Evolutionary conservation across 2,113 vertebrate species (phyloP), one percentile per base, ranked within the genome.

Genomic region (Notothenia rossii): DNA sequence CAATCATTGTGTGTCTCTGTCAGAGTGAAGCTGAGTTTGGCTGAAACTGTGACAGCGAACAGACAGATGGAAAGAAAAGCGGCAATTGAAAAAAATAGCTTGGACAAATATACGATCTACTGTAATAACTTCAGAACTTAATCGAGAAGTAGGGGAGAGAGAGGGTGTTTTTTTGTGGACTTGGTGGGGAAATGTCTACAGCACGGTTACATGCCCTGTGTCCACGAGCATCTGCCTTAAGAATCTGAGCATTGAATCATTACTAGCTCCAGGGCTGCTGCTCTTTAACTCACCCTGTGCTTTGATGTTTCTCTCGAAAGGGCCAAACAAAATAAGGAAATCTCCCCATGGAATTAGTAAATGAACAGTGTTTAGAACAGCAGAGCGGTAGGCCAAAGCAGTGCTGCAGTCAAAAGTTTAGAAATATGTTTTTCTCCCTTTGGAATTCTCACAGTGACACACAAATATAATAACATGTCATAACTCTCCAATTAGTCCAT

Each of bases 241-340:
- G 49, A 88, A 89, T 78, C 61, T 55, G 45, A 81, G 76, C 46
- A 69, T 54, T 90, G 76, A 88, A 72, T 87, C 75, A 83, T 77
- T 79, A 81, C 64, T 33, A 54, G 83, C 77, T 76, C 14, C 54
- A 10, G 81, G 73, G 75, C 83, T 53, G 69, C 58, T 89, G 76
- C 77, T 86, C 85, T 88, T 84, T 55, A 67, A 54, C 78, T 82
- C 77, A 84, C 64, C 73, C 71, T 18, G 45, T n/a, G 62, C 73
- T 88, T 77, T 87, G 72, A 81, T 83, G 78, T 85, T 67, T 72
- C 61, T 75, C 59, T 78, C 61, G 25, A 79, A 77, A 3, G 20
- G 71, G 60, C 61, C 72, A 61, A 81, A 82, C 63, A 80, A 89
- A 87, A 83, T 55, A 72, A 50, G 20, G 25, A 67, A 71, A 78